Evolutionary conservation across 2,113 vertebrate species (phyloP).

Genomic region (Otocyon megalotis): DNA sequence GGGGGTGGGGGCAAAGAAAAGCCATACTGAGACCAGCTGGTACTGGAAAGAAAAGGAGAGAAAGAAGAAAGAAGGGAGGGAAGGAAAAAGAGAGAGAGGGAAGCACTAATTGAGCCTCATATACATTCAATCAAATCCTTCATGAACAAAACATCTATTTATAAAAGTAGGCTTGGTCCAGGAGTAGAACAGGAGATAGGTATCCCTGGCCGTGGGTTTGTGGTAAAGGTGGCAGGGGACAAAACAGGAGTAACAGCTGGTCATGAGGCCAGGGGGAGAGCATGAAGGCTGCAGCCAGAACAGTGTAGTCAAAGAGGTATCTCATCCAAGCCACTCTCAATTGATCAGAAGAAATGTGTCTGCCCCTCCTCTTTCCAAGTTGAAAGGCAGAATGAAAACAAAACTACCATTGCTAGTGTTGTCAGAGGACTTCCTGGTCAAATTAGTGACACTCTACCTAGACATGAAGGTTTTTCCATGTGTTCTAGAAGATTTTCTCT

Average conservation of each 20-base stretch:
- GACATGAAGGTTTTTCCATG: background rate
- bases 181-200: background rate
- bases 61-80: background rate
- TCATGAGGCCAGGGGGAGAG: no score
- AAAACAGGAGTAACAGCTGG: background rate
- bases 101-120: slow-evolving; percentile 13
- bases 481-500: slow-evolving; percentile 48
- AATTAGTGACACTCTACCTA: slow-evolving; percentile 11
- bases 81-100: background rate
- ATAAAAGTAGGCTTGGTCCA: slow-evolving; percentile 1
- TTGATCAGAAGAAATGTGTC: background rate
- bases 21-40: slow-evolving; percentile 54
- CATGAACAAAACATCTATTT: background rate
- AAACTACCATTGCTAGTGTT: background rate
- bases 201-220: background rate
- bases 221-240: background rate
- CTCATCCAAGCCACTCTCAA: background rate
- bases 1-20: slow-evolving; percentile 61
- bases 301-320: background rate
- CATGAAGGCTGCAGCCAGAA: background rate
- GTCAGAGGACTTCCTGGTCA: background rate
- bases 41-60: background rate
- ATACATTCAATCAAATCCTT: slow-evolving; percentile 5
- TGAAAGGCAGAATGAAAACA: slow-evolving; percentile 25
- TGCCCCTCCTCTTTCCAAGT: background rate